Evolutionary conservation across 2,888 invertebrate genomes (phyloP).

Genomic region (Hipparchia sbordonii): DNA sequence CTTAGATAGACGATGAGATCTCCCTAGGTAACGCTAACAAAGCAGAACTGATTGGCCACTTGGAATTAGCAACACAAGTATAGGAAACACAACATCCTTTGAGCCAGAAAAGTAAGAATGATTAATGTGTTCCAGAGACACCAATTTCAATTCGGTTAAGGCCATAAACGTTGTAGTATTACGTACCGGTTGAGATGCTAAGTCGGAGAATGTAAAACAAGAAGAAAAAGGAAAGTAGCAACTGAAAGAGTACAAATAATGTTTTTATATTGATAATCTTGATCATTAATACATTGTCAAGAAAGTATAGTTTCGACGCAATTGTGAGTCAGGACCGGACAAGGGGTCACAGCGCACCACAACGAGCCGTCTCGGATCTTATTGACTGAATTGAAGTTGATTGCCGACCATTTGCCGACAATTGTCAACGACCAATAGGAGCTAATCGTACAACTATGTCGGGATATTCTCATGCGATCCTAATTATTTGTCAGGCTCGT

Average conservation of each 20-base stretch:
- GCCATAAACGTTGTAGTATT: too few relatives aligned
- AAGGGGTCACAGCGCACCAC: slow-evolving; percentile 40
- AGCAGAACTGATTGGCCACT: too few relatives aligned
- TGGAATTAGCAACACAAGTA: too few relatives aligned
- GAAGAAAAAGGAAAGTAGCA: neutral
- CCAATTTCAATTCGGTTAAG: too few relatives aligned
- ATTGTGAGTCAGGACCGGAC: slow-evolving; percentile 44
- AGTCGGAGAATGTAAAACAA: neutral
- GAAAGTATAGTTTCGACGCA: slow-evolving; percentile 31
- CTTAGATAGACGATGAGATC: too few relatives aligned
- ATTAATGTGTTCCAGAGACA: too few relatives aligned
- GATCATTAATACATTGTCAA: slow-evolving; percentile 13
- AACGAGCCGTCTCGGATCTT: slow-evolving; percentile 60
- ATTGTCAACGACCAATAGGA: slow-evolving; percentile 63
- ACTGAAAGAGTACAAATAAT: neutral
- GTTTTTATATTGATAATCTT: neutral
- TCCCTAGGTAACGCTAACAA: too few relatives aligned
- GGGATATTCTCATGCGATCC: slow-evolving; percentile 73
- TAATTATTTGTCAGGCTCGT: slow-evolving; percentile 69
- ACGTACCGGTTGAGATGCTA: too few relatives aligned
- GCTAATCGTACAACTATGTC: slow-evolving; percentile 61
- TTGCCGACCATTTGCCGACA: slow-evolving; percentile 76
- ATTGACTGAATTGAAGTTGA: slow-evolving; percentile 78
- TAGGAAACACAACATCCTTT: too few relatives aligned
- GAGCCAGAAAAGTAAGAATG: too few relatives aligned